Conservation (phyloP, 2,797 vertebrate genomes). For the Fistularia tabacaria region DNA sequence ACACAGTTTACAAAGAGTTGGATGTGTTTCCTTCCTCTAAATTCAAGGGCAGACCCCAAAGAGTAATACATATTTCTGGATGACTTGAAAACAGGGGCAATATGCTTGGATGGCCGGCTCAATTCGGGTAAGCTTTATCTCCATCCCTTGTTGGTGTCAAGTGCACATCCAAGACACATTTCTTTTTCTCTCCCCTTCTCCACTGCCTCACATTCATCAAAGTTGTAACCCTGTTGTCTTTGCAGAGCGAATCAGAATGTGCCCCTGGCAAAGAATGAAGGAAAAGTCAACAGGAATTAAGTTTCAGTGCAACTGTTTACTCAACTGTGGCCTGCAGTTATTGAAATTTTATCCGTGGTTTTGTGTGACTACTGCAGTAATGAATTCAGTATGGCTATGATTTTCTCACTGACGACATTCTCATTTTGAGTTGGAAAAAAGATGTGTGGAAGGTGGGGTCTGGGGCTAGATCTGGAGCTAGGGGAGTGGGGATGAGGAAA, state of each 20-base stretch:
- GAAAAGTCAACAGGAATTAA: conserved; percentile 99
- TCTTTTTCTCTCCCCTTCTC: conserved; percentile 74
- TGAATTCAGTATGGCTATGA: conserved; percentile 97
- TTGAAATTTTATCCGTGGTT: conserved; percentile 99
- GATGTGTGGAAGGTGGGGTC: conserved; percentile 38
- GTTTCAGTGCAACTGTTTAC: conserved; percentile 99
- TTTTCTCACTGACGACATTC: conserved; percentile 87
- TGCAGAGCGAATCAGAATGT: conserved; percentile 90
- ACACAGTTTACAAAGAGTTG: conserved; percentile 6
- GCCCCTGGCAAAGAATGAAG: conserved; percentile 94
- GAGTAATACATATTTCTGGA: conserved; percentile 38
- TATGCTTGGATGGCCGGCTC: conserved; percentile 16
- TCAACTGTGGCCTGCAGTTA: conserved; percentile 99
- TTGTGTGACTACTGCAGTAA: conserved; percentile 97
- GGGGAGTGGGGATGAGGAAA: conserved; percentile 22
- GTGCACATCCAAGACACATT: conserved; percentile 68
- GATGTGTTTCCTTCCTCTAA: conserved; percentile 21
- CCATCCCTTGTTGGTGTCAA: conserved; percentile 65
- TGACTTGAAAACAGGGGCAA: conserved; percentile 37
- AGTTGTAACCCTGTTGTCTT: conserved; percentile 93
- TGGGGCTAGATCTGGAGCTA: conserved; percentile 22
- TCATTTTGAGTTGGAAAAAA: conserved; percentile 76
- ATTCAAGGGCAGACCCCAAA: conserved; percentile 27
- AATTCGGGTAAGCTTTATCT: conserved; percentile 37
- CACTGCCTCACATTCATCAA: conserved; percentile 89